phyloP scores from a whole-genome alignment of 1,140 invertebrate species.

The Penaeus indicus region DNA sequence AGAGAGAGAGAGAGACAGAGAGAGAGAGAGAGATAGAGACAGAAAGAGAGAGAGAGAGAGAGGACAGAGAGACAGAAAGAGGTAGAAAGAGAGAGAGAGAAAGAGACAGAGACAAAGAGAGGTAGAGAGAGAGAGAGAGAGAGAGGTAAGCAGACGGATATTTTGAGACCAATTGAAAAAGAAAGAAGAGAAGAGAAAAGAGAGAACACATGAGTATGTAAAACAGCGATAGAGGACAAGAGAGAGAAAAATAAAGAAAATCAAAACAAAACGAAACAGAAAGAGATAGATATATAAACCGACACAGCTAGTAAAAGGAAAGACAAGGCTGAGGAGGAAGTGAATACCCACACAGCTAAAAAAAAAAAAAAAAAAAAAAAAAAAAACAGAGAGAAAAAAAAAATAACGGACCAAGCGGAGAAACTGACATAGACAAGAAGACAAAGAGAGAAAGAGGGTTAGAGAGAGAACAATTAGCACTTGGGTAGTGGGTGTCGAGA shows the following conservation, averaged over 20 bases:
- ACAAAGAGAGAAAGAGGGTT: no score
- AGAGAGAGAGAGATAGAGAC: background rate
- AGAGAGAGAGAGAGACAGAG: background rate
- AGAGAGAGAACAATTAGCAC: no score
- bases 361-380: no score
- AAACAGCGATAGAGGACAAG: background rate
- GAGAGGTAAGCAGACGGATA: background rate
- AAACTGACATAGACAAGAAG: no score
- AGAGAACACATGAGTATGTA: background rate
- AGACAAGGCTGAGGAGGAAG: no score
- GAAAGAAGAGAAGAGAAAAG: background rate
- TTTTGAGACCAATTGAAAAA: background rate
- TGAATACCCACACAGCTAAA: no score
- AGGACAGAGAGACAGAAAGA: background rate
- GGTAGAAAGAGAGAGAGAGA: background rate
- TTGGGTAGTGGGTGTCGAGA: no score
- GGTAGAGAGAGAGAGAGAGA: no score
- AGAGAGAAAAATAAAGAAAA: slow-evolving; percentile 6
- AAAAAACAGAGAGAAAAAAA: no score
- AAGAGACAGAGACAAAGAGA: no score
- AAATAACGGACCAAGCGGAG: no score
- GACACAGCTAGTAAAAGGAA: no score
- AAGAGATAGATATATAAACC: background rate
- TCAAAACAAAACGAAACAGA: background rate
- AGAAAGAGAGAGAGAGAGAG: background rate